A percentile compares a stretch with the other conserved stretches of the same genome.
These are phyloP conservation scores for Mastomys natalensis DNA, from an alignment of 2,113 vertebrate genomes.

Conservation along the genomic window DNA sequence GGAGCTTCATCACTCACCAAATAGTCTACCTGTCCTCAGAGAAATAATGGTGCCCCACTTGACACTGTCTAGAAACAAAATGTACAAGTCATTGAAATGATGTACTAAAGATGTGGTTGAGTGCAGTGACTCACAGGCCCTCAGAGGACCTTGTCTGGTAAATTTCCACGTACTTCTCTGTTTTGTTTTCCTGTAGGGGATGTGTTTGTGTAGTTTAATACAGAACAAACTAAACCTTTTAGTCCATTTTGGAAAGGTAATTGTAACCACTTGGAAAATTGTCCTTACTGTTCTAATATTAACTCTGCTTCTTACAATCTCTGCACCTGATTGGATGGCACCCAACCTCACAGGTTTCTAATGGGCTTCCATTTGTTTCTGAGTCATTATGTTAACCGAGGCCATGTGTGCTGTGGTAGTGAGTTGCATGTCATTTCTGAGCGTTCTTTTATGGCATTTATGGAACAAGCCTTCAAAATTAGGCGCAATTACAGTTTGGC, in stretches of 20 bases:
- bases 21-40: conserved; percentile 41
- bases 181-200: conserved; percentile 41
- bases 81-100: conserved; percentile 54
- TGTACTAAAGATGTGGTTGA: conserved; percentile 54
- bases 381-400: neutral
- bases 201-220: conserved; percentile 59
- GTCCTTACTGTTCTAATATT: conserved; percentile 41
- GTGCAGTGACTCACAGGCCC: accelerated
- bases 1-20: conserved; percentile 46
- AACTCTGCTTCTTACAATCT: neutral
- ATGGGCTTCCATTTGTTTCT: neutral
- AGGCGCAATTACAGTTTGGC: neutral
- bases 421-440: conserved; percentile 53
- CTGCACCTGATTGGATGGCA: conserved; percentile 46
- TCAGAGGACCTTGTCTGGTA: conserved; percentile 2
- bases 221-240: conserved; percentile 52
- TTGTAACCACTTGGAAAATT: conserved; percentile 46
- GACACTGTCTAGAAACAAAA: conserved; percentile 52
- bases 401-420: neutral
- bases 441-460: conserved; percentile 23
- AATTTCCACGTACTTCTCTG: neutral
- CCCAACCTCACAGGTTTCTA: neutral
- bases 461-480: conserved; percentile 33
- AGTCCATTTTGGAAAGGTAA: conserved; percentile 5
- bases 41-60: conserved; percentile 45